Percentiles rank a stretch among this genome's conserved stretches.
These are phyloP conservation scores for Ammodytes dubius DNA, from an alignment of 2,113 vertebrate species.

Conservation along the genomic window DNA sequence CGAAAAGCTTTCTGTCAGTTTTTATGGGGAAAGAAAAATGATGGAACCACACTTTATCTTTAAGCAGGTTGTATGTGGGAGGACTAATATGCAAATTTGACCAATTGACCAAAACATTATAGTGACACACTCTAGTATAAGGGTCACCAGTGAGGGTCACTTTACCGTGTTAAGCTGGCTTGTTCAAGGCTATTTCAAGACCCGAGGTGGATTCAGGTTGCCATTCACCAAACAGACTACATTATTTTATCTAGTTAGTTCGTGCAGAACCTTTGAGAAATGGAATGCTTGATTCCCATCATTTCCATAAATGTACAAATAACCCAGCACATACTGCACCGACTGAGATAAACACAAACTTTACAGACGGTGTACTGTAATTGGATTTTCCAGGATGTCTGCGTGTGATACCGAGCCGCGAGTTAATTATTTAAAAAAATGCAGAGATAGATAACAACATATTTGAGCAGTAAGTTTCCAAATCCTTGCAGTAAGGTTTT, in stretches of 20 bases:
- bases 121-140: background rate
- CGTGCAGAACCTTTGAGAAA: constrained; percentile 3
- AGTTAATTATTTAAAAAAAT: constrained; percentile 16
- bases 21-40: background rate
- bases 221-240: background rate
- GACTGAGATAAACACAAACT: constrained; percentile 20
- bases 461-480: background rate
- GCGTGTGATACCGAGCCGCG: background rate
- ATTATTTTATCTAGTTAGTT: background rate
- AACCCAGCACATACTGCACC: constrained; percentile 1
- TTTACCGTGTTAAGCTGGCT: background rate
- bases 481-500: background rate
- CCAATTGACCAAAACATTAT: constrained; percentile 28
- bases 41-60: background rate
- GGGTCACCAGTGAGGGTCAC: constrained; percentile 14
- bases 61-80: constrained; percentile 7
- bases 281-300: background rate
- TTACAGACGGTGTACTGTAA: background rate
- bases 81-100: constrained; percentile 1
- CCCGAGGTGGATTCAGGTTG: background rate
- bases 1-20: background rate
- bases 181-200: background rate
- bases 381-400: constrained; percentile 3
- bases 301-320: background rate
- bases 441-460: background rate